These are phyloP conservation scores for Akabosia matsudoensis DNA, from an alignment of 1,140 invertebrate species.

Conservation along the genomic window DNA sequence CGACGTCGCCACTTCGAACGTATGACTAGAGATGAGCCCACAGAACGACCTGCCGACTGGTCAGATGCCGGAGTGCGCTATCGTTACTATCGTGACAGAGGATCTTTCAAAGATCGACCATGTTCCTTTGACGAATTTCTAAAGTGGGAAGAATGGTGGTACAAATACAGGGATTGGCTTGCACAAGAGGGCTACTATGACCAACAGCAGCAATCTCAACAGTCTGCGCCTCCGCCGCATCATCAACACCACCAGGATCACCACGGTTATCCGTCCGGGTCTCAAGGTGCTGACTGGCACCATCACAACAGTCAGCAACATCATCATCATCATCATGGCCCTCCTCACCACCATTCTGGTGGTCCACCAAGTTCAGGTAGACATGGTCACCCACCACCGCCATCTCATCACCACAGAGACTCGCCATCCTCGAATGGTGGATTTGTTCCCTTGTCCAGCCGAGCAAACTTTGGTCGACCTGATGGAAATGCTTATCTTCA, in stretches of 20 bases:
- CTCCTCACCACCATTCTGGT: constrained; percentile 17
- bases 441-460: not conserved
- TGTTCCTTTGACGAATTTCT: constrained; percentile 75
- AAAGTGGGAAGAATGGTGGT: constrained; percentile 93
- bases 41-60: constrained; percentile 64
- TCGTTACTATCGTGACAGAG: constrained; percentile 76
- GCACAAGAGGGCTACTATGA: constrained; percentile 61
- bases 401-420: not conserved
- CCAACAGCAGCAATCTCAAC: not conserved
- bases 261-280: not conserved
- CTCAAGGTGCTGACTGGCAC: not conserved
- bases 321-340: constrained; percentile 27
- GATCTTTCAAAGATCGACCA: constrained; percentile 66
- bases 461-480: constrained; percentile 12
- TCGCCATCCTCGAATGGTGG: not conserved
- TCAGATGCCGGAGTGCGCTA: constrained; percentile 78
- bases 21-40: constrained; percentile 38
- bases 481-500: not conserved
- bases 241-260: not conserved
- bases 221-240: not conserved
- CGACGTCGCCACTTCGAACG: constrained; percentile 40
- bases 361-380: not conserved
- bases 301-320: not conserved
- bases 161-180: constrained; percentile 85
- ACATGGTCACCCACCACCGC: not conserved